Base-by-base conservation (phyloP, 2,888 invertebrate genomes). In the Blastobasis adustella region DNA sequence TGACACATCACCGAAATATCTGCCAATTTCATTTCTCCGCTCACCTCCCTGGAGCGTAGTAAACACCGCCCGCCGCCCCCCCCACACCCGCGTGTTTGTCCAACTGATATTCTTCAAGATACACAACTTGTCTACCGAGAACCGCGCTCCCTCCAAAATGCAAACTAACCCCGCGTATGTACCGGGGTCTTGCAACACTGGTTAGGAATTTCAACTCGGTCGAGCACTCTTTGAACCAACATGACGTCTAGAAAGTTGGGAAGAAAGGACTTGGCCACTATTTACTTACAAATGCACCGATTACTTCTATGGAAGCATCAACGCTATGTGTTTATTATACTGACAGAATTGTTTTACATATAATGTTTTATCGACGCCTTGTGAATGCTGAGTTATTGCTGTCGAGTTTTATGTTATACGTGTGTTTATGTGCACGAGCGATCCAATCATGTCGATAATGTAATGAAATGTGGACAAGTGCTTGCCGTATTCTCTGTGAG, bases 21-120 rank as follows among this genome's bases (percentile, higher is more conserved):
- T 79, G 73, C 80, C 84, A 85, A 85, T 86, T 85, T 87, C 84
- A 85, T 87, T 83, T 82, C 83, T 81, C 71, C 76, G 69, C 73
- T 73, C 69, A 66, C 76, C 83, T 87, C 87, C 85, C 86, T 67
- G 57, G 87, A 82, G 85, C 76, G 76, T 75, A 77, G 83, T 85
- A 84, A 86, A 84, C 80, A 83, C 80, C 76, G 70, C 71, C 76
- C 66, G 68, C 64, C 59, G 60, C 67, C 71, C 61, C 62, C 67
- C 67, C 69, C 65, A 61, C 60, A 59, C 59, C 58, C 67, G 63
- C 65, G 69, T 67, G 67, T 50, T 82, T 79, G 82, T 80, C 78
- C 80, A 75, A 82, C 80, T 76, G 76, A 82, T 82, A 82, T 79
- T 82, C 79, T 76, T 79, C 62, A 72, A 80, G 79, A 79, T 77